These are phyloP conservation scores for Podarcis cretensis DNA, from an alignment of 2,113 vertebrate genomes.

Conservation along the genomic window DNA sequence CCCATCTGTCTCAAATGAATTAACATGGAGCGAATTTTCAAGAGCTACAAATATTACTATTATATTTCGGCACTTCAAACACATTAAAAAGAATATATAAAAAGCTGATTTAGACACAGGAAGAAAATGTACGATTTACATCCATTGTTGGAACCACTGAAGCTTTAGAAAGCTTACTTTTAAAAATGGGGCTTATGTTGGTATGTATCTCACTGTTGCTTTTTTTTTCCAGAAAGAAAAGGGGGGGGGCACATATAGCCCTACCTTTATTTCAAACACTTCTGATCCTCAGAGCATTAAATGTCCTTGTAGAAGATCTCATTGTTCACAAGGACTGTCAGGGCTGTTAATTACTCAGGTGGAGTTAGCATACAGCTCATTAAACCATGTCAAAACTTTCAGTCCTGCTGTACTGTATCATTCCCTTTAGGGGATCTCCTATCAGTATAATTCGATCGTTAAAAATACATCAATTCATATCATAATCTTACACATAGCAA, in stretches of 20 bases:
- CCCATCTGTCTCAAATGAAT: not conserved
- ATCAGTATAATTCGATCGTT: conserved; percentile 73
- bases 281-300: conserved; percentile 56
- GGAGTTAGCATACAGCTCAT: conserved; percentile 73
- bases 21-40: not conserved
- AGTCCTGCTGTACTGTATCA: conserved; percentile 59
- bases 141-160: not conserved
- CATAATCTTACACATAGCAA: conserved; percentile 73
- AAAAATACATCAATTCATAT: conserved; percentile 78
- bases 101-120: not conserved
- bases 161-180: conserved; percentile 1
- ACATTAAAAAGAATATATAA: not conserved
- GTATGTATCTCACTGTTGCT: not conserved
- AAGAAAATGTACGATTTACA: not conserved
- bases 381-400: conserved; percentile 75
- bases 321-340: conserved; percentile 72
- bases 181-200: not conserved
- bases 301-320: conserved; percentile 60
- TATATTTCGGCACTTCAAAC: not conserved
- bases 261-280: conserved; percentile 53
- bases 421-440: conserved; percentile 70
- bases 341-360: conserved; percentile 75
- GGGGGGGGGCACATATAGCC: conserved; percentile 20
- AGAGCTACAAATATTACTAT: not conserved
- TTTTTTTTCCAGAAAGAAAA: conserved; percentile 4